Evolutionary conservation across 1,140 invertebrate genomes (phyloP), one percentile per base, ranked within the genome.

Genomic region (Ganaspis sp.): DNA sequence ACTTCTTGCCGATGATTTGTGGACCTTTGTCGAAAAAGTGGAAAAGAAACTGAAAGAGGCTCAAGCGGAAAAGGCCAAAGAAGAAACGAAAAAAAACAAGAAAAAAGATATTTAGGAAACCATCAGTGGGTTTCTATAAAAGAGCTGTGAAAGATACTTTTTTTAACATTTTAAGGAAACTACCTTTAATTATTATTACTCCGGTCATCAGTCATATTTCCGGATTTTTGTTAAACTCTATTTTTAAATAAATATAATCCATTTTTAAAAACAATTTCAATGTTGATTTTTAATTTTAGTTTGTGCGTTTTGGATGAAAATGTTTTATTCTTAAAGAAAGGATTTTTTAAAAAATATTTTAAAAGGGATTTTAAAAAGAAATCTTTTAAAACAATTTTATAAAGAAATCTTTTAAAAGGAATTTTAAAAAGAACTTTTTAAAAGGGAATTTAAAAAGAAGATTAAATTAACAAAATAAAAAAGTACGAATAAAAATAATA

Each of bases 1-100:
- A 81, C 82, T 94, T 9, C 82, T 97, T 0, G 93, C 94, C 6
- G 91, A 94, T 12, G 96, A 97, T 82, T 87, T 93, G 72, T 90
- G 90, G 72, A 75, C 83, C 29, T 93, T 92, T 77, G 89, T 93
- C 0, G 81, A 82, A 3, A 88, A 85, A 38, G 69, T 78, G 1
- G 84, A 86, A 45, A 19, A 75, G n/a, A 74, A 74, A 34, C 19
- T 81, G 0, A 78, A 69, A 8, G 54, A 77, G 17, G 71, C 58
- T 69, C 69, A 76, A n/a, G 1, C 9, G 3, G 42, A 73, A 53
- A 26, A 37, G 26, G 72, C 70, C 12, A 72, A 80, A 71, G 23
- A 19, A 42, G 23, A 34, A 54, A 17, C 72, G 64, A 9, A 69
- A 45, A 49, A 72, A 37, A 37, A 64, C n/a, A 49, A 78, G 69